phyloP scores from a whole-genome alignment of 1,140 invertebrate genomes.

The Heliconius hewitsoni region DNA sequence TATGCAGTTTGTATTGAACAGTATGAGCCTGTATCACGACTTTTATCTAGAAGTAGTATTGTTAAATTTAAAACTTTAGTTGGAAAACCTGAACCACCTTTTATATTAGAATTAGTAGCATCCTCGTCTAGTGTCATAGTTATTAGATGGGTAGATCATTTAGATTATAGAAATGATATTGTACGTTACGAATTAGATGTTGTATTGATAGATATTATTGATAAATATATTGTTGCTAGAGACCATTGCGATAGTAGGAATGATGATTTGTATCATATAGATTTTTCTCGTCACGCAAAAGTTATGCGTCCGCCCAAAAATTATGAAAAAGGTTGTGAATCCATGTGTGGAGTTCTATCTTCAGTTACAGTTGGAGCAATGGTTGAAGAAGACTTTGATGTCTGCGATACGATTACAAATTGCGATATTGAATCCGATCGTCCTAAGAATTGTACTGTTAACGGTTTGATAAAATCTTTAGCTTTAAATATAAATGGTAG shows the following conservation, averaged over 20 bases:
- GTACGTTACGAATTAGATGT: slow-evolving; percentile 65
- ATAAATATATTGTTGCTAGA: slow-evolving; percentile 42
- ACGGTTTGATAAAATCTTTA: slow-evolving; percentile 49
- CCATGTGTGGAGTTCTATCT: slow-evolving; percentile 66
- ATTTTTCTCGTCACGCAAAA: slow-evolving; percentile 61
- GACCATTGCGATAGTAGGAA: slow-evolving; percentile 53
- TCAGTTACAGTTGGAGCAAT: slow-evolving; percentile 56
- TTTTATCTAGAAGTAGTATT: slow-evolving; percentile 56
- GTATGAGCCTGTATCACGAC: slow-evolving; percentile 50
- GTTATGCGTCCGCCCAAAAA: slow-evolving; percentile 65
- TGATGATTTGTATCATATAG: slow-evolving; percentile 51
- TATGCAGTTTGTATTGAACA: slow-evolving; percentile 69
- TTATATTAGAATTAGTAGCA: slow-evolving; percentile 65
- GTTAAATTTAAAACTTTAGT: slow-evolving; percentile 62
- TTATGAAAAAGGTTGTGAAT: slow-evolving; percentile 66
- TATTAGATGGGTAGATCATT: slow-evolving; percentile 67
- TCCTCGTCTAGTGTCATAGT: slow-evolving; percentile 52
- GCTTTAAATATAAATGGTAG: slow-evolving; percentile 52
- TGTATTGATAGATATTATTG: slow-evolving; percentile 53
- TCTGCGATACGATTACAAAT: slow-evolving; percentile 50
- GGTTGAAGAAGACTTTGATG: slow-evolving; percentile 67
- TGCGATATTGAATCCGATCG: slow-evolving; percentile 50
- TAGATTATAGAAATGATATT: slow-evolving; percentile 59
- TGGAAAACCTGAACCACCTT: slow-evolving; percentile 68
- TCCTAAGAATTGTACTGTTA: slow-evolving; percentile 48